Percentiles rank a stretch among this genome's conserved stretches.
phyloP scores from a whole-genome alignment of 2,888 invertebrate genomes.

The Linyphia triangularis region DNA sequence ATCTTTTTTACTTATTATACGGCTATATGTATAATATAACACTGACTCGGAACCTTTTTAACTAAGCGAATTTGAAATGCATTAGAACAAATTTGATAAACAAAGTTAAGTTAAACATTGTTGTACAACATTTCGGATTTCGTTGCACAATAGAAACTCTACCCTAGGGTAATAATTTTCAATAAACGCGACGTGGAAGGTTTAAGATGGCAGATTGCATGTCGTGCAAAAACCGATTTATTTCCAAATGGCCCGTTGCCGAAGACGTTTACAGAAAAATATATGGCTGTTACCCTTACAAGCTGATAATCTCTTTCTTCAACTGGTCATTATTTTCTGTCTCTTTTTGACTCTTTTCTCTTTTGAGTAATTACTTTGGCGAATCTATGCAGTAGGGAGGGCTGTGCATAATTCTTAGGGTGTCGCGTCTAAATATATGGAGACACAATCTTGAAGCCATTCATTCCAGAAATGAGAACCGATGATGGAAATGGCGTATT shows the following conservation, averaged over 20 bases:
- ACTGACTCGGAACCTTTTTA: too few relatives aligned
- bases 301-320: not conserved
- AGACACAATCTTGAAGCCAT: not conserved
- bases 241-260: not conserved
- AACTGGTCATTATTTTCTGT: conserved; percentile 4
- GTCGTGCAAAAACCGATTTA: not conserved
- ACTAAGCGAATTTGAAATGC: too few relatives aligned
- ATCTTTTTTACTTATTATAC: too few relatives aligned
- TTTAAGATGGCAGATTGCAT: not conserved
- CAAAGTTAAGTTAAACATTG: too few relatives aligned
- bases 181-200: too few relatives aligned
- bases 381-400: not conserved
- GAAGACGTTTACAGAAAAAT: not conserved
- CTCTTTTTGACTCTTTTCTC: not conserved
- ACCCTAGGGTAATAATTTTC: too few relatives aligned
- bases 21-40: too few relatives aligned
- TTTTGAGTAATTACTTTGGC: not conserved
- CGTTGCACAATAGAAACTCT: too few relatives aligned
- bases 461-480: not conserved
- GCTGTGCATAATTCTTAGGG: conserved; percentile 14
- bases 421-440: not conserved
- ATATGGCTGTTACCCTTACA: not conserved
- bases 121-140: too few relatives aligned
- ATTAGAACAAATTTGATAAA: too few relatives aligned
- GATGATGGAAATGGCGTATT: too few relatives aligned